Evolutionary conservation across 2,797 vertebrate genomes (phyloP).

Genomic region (Pogonophryne albipinna): DNA sequence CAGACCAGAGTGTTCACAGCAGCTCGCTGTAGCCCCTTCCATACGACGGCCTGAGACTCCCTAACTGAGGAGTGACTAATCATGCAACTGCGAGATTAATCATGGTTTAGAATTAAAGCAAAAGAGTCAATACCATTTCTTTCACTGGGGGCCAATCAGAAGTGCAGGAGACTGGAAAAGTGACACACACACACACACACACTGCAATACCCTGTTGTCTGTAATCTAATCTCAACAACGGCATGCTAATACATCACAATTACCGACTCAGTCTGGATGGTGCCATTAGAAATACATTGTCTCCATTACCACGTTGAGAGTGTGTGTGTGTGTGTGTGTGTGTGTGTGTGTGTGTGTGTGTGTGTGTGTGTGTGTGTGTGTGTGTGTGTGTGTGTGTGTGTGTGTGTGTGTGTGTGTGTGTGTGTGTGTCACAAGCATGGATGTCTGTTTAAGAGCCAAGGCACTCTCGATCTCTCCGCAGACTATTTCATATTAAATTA

Average conservation of each 20-base stretch:
- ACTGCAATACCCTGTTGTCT: constrained; percentile 56
- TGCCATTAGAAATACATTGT: constrained; percentile 77
- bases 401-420: constrained; percentile 12
- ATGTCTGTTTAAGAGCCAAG: constrained; percentile 55
- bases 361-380: neutral
- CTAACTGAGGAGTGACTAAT: constrained; percentile 51
- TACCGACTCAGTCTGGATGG: constrained; percentile 71
- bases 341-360: constrained; percentile 21
- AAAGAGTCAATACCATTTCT: constrained; percentile 62
- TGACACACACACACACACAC: constrained; percentile 32
- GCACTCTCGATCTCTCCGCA: constrained; percentile 60
- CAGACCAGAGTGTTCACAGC: constrained; percentile 5
- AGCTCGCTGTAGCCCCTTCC: neutral
- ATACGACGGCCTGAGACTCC: constrained; percentile 18
- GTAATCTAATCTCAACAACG: constrained; percentile 72
- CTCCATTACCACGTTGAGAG: constrained; percentile 68
- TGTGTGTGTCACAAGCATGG: constrained; percentile 32
- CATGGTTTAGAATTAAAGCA: constrained; percentile 63
- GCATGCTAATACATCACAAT: constrained; percentile 80
- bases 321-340: constrained; percentile 3
- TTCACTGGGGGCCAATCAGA: constrained; percentile 58
- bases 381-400: constrained; percentile 19
- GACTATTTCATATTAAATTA: constrained; percentile 78
- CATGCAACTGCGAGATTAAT: constrained; percentile 64
- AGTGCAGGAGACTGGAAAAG: constrained; percentile 32